Conservation (phyloP, 2,797 vertebrate species). For the Babyrousa celebensis region DNA sequence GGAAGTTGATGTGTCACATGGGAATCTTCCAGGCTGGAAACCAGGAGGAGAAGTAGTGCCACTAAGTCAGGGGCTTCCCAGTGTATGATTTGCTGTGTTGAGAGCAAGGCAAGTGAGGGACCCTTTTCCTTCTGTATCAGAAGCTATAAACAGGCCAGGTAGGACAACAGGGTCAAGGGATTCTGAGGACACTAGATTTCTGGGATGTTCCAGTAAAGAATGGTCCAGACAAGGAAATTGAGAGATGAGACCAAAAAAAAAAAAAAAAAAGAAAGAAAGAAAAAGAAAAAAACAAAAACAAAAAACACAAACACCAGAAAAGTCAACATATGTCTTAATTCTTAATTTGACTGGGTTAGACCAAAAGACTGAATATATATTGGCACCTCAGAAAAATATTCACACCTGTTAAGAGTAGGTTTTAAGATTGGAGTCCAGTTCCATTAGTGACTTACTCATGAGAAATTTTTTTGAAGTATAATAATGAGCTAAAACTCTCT, state of each 20-base stretch:
- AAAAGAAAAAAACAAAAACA: slow-evolving; percentile 48
- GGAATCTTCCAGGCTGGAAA: neutral
- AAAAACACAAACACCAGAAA: slow-evolving; percentile 51
- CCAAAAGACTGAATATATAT: slow-evolving; percentile 49
- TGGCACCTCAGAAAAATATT: slow-evolving; percentile 2
- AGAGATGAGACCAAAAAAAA: neutral
- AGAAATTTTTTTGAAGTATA: neutral
- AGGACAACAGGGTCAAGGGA: neutral
- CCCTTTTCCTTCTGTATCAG: neutral
- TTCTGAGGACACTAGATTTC: neutral
- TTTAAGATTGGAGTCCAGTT: slow-evolving; percentile 20
- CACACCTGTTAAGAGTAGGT: neutral
- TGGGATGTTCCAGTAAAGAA: neutral
- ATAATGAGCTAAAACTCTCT: neutral
- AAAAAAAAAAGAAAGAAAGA: slow-evolving; percentile 70
- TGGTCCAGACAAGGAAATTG: neutral
- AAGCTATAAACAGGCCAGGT: neutral
- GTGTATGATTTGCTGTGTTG: neutral
- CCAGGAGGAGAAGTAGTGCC: neutral
- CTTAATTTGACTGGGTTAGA: neutral
- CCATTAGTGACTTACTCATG: neutral
- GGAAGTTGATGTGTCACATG: neutral
- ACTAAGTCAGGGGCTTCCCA: neutral
- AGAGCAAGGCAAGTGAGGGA: neutral
- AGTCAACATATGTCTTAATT: slow-evolving; percentile 38